These are phyloP conservation scores for Thumatha senex DNA, from an alignment of 2,888 invertebrate genomes.

Conservation along the genomic window DNA sequence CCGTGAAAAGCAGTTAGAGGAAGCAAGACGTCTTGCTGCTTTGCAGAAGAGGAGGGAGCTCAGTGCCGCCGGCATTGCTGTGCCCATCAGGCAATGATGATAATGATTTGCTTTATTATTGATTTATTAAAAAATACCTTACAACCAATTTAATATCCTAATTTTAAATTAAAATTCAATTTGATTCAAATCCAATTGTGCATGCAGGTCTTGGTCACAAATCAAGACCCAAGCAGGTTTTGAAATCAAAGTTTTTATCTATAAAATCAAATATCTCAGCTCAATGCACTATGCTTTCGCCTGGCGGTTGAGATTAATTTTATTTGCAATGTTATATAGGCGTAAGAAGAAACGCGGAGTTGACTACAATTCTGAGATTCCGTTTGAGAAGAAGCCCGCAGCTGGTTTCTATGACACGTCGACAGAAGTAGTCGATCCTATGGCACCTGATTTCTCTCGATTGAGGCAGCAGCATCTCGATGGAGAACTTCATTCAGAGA, in stretches of 20 bases:
- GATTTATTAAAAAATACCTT: too few relatives aligned
- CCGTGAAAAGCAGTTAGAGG: conserved; percentile 98
- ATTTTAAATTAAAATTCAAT: too few relatives aligned
- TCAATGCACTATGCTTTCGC: too few relatives aligned
- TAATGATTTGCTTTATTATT: neutral
- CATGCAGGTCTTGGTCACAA: too few relatives aligned
- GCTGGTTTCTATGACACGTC: conserved; percentile 98
- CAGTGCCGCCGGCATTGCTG: conserved; percentile 96
- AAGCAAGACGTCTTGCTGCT: conserved; percentile 97
- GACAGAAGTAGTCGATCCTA: conserved; percentile 93
- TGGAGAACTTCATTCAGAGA: conserved; percentile 94
- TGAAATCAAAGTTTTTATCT: too few relatives aligned
- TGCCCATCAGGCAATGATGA: conserved; percentile 71
- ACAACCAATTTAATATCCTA: too few relatives aligned
- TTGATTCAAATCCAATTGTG: too few relatives aligned
- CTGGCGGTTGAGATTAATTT: too few relatives aligned
- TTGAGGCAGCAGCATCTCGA: conserved; percentile 96
- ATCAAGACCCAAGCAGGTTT: too few relatives aligned
- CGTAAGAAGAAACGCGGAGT: conserved; percentile 94
- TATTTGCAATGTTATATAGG: conserved; percentile 43
- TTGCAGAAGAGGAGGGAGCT: conserved; percentile 98
- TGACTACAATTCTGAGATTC: conserved; percentile 98
- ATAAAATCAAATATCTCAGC: too few relatives aligned
- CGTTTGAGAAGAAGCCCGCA: conserved; percentile 97
- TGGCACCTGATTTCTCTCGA: conserved; percentile 94